Evolutionary conservation across 2,888 invertebrate genomes (phyloP).

Genomic region (Rhamphomyia laevipes): DNA sequence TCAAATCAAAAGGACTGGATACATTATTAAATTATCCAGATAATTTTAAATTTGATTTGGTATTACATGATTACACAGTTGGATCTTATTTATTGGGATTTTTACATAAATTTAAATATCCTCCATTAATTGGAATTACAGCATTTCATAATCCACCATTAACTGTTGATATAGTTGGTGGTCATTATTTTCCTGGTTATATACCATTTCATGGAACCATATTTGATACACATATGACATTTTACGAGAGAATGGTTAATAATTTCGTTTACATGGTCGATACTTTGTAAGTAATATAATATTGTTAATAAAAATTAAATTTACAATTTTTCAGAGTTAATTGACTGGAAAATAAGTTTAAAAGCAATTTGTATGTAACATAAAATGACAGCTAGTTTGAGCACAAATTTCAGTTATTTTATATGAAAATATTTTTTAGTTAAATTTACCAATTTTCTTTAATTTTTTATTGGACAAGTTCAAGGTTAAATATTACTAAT

Average conservation of each 20-base stretch:
- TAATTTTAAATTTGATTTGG: constrained; percentile 27
- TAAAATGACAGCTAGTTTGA: too few relatives aligned
- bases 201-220: constrained; percentile 18
- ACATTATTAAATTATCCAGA: constrained; percentile 22
- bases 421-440: too few relatives aligned
- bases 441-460: too few relatives aligned
- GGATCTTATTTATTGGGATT: constrained; percentile 27
- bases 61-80: constrained; percentile 27
- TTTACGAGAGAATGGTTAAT: constrained; percentile 20
- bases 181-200: constrained; percentile 22
- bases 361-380: too few relatives aligned
- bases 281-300: constrained; percentile 14
- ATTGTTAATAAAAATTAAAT: too few relatives aligned
- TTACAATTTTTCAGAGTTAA: too few relatives aligned
- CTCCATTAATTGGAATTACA: constrained; percentile 25
- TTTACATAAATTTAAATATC: constrained; percentile 25
- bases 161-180: constrained; percentile 19
- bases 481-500: too few relatives aligned
- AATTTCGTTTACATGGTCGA: constrained; percentile 18
- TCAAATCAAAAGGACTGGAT: constrained; percentile 19
- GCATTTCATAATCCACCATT: constrained; percentile 20
- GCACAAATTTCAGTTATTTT: too few relatives aligned
- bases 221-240: constrained; percentile 19
- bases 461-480: too few relatives aligned
- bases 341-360: too few relatives aligned